Conservation (phyloP, 2,113 vertebrate genomes). For the Cyprinodon tularosa region DNA sequence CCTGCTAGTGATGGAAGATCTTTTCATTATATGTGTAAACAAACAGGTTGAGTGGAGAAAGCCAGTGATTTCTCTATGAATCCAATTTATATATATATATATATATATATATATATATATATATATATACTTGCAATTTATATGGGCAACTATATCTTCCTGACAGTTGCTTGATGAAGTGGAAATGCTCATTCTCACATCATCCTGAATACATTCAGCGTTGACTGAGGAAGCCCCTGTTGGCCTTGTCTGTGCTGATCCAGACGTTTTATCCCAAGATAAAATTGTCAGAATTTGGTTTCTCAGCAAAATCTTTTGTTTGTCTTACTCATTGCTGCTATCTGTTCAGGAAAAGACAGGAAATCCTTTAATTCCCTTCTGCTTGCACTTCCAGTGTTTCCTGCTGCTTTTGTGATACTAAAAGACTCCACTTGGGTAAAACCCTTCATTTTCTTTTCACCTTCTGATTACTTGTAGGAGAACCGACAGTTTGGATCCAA, state of each 20-base stretch:
- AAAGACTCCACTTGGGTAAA: constrained; percentile 39
- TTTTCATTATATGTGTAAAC: too few species aligned
- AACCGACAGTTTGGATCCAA: constrained; percentile 84
- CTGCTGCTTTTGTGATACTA: constrained; percentile 51
- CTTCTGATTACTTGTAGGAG: constrained; percentile 69
- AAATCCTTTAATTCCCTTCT: constrained; percentile 72
- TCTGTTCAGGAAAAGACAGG: constrained; percentile 43
- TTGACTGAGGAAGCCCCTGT: constrained; percentile 11
- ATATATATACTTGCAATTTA: too few species aligned
- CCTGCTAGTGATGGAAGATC: too few species aligned
- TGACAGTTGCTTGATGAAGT: neutral
- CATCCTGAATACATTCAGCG: constrained; percentile 7
- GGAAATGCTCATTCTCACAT: constrained; percentile 31
- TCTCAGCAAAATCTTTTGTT: constrained; percentile 49
- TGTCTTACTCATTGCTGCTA: constrained; percentile 19
- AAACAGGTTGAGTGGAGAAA: too few species aligned
- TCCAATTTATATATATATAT: too few species aligned
- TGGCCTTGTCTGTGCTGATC: constrained; percentile 39
- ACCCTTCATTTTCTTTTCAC: constrained; percentile 8
- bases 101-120: too few species aligned
- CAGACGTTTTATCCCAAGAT: constrained; percentile 6
- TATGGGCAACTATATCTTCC: neutral
- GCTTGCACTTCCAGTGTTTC: constrained; percentile 71
- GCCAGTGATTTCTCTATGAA: too few species aligned
- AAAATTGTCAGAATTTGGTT: constrained; percentile 8